A percentile compares a stretch with the other conserved stretches of the same genome.
Evolutionary conservation across 2,797 vertebrate genomes (phyloP).

Genomic region (Rachycentron canadum): DNA sequence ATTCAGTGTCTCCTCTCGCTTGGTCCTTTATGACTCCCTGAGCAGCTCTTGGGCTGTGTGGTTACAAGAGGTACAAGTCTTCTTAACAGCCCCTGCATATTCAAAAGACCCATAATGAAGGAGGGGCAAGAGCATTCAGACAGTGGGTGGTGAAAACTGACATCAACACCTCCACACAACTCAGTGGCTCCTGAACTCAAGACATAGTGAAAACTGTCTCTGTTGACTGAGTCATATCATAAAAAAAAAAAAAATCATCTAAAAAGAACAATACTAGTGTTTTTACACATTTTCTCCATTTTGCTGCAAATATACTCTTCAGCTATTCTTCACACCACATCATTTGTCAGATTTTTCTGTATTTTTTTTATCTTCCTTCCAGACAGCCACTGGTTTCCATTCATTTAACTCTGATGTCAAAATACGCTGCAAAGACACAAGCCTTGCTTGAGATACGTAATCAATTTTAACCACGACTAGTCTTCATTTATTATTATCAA

Average conservation of each 20-base stretch:
- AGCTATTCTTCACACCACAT: neutral
- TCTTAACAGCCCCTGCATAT: slow-evolving; percentile 64
- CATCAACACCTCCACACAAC: slow-evolving; percentile 28
- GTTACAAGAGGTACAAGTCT: slow-evolving; percentile 67
- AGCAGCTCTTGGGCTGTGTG: slow-evolving; percentile 59
- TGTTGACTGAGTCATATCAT: neutral
- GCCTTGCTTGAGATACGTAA: neutral
- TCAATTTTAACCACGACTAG: neutral
- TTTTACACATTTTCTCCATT: neutral
- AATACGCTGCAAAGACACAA: neutral
- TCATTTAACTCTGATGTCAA: slow-evolving; percentile 1
- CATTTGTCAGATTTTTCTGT: neutral
- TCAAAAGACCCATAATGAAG: slow-evolving; percentile 40
- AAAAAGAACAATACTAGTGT: neutral
- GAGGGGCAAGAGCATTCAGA: slow-evolving; percentile 10
- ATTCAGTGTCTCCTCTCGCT: slow-evolving; percentile 62
- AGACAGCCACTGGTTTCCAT: neutral
- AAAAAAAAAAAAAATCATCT: neutral
- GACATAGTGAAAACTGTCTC: neutral
- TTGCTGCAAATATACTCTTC: neutral
- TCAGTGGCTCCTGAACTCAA: slow-evolving; percentile 25
- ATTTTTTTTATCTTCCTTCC: neutral
- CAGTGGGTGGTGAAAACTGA: slow-evolving; percentile 36
- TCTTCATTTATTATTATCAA: neutral
- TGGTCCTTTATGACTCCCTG: slow-evolving; percentile 66